Percentiles rank a stretch among this genome's conserved stretches.
These are phyloP conservation scores for Coptodon bakossiorum DNA, from an alignment of 2,113 vertebrate genomes.

Conservation along the genomic window DNA sequence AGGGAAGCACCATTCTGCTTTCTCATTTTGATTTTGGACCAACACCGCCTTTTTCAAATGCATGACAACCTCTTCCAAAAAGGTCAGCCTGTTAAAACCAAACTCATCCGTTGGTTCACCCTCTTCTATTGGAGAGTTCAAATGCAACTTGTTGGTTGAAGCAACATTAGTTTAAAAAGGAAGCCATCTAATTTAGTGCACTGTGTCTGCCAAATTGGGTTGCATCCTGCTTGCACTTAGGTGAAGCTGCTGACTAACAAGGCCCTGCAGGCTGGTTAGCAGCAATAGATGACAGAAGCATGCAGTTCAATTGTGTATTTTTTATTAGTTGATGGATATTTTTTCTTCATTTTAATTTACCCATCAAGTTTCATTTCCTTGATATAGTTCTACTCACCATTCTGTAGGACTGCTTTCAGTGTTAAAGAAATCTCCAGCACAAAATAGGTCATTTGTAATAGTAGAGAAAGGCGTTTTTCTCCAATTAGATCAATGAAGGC, in stretches of 20 bases:
- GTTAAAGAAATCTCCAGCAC: neutral
- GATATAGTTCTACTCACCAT: neutral
- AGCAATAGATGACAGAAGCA: neutral
- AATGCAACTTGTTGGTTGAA: slow-evolving; percentile 21
- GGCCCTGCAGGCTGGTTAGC: slow-evolving; percentile 6
- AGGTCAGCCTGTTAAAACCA: slow-evolving; percentile 30
- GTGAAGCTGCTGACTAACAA: slow-evolving; percentile 32
- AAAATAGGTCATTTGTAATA: neutral
- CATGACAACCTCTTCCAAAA: slow-evolving; percentile 38
- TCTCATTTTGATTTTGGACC: slow-evolving; percentile 52
- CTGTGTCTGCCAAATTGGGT: slow-evolving; percentile 19
- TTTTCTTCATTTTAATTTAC: neutral
- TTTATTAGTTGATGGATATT: neutral
- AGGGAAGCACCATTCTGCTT: slow-evolving; percentile 35
- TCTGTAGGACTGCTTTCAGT: neutral
- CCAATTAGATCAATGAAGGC: neutral
- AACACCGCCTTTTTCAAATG: slow-evolving; percentile 38
- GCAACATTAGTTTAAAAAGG: neutral
- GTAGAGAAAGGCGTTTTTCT: neutral
- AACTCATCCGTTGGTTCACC: slow-evolving; percentile 22
- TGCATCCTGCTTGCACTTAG: slow-evolving; percentile 28
- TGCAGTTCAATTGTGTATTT: neutral
- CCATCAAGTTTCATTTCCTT: slow-evolving; percentile 2
- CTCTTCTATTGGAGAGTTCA: neutral
- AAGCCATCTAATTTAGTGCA: neutral